Percentiles rank a stretch among this genome's conserved stretches.
Conservation (phyloP, 2,797 vertebrate species). For the Lemur catta region DNA sequence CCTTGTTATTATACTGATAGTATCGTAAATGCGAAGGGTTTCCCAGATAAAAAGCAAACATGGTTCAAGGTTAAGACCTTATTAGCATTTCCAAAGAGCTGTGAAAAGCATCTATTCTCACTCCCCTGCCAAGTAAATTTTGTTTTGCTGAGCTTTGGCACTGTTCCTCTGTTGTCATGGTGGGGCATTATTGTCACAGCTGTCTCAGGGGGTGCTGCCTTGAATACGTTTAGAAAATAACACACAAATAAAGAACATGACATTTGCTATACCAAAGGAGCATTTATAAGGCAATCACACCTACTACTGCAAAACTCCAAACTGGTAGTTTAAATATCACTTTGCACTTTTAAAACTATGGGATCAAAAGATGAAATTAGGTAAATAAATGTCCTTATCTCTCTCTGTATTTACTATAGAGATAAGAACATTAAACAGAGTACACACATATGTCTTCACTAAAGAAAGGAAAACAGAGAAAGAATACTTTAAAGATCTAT, state of each 20-base stretch:
- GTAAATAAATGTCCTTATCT: neutral
- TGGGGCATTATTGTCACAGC: conserved; percentile 61
- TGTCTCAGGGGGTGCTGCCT: conserved; percentile 52
- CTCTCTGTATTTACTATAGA: neutral
- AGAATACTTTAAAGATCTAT: neutral
- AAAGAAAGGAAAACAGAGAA: conserved; percentile 14
- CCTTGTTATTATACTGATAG: conserved; percentile 18
- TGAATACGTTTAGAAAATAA: conserved; percentile 60
- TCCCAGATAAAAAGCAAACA: conserved; percentile 78
- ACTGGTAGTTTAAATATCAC: neutral
- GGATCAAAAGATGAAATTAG: neutral
- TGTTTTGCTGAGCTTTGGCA: conserved; percentile 70
- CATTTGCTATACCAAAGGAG: neutral
- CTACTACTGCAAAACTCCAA: conserved; percentile 9
- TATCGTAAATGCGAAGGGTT: conserved; percentile 71
- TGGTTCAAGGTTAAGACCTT: conserved; percentile 74
- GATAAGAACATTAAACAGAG: neutral
- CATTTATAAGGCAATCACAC: neutral
- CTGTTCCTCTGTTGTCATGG: conserved; percentile 64
- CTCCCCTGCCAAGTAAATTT: conserved; percentile 71
- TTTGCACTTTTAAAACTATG: conserved; percentile 30
- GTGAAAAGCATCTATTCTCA: conserved; percentile 67
- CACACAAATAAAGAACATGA: conserved; percentile 1
- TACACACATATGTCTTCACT: neutral
- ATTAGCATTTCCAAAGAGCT: conserved; percentile 80